A percentile compares a stretch with the other conserved stretches of the same genome.
Evolutionary conservation across 2,797 vertebrate genomes (phyloP).

Genomic region (Schizopygopsis pylzovi): DNA sequence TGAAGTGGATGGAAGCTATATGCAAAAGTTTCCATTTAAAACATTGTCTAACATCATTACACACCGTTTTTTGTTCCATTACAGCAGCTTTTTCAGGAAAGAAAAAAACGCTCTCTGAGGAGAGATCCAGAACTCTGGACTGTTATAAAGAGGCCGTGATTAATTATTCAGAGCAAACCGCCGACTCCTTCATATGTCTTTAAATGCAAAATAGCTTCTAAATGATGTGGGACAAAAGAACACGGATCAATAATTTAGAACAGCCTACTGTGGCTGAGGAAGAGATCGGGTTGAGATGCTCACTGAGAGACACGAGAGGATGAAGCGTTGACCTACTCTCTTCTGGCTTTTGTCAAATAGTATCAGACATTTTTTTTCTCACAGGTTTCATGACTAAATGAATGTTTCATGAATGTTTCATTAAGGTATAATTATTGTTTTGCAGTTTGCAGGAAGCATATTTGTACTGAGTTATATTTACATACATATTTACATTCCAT

Average conservation of each 20-base stretch:
- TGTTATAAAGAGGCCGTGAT: constrained; percentile 27
- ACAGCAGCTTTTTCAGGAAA: constrained; percentile 1
- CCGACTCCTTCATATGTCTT: constrained; percentile 67
- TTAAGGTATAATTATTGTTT: background rate
- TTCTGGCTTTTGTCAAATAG: constrained; percentile 9
- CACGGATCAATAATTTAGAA: constrained; percentile 64
- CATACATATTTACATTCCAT: background rate
- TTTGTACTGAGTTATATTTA: background rate
- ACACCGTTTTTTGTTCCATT: constrained; percentile 10
- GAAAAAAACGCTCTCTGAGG: constrained; percentile 30
- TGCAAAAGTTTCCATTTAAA: background rate
- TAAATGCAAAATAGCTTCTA: constrained; percentile 70
- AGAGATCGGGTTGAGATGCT: constrained; percentile 13
- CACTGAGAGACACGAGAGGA: background rate
- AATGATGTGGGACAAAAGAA: constrained; percentile 59
- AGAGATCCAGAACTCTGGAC: constrained; percentile 10
- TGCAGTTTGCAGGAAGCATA: background rate
- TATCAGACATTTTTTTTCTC: constrained; percentile 8
- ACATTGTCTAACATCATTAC: background rate
- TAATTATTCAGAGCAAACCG: constrained; percentile 67
- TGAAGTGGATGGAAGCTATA: background rate
- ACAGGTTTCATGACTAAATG: background rate
- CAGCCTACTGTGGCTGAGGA: constrained; percentile 27
- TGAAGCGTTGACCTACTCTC: background rate
- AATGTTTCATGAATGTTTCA: background rate